phyloP scores from a whole-genome alignment of 2,888 invertebrate species.

The Rosalia funebris region DNA sequence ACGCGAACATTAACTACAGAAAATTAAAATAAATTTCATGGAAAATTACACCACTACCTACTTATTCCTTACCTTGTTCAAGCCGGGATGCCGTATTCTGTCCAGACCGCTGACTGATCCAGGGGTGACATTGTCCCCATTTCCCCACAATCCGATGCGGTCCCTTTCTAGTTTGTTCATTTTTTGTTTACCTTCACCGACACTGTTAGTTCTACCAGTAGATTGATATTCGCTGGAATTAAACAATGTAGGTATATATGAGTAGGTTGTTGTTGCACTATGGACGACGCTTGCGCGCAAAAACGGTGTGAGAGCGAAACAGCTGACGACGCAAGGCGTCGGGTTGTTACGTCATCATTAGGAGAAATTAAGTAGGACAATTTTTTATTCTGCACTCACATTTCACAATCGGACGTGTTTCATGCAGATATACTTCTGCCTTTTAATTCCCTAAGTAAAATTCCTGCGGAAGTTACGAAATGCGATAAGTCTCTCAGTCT shows the following conservation, averaged over 20 bases:
- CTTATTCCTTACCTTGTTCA: constrained; percentile 51
- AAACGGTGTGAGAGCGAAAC: constrained; percentile 3
- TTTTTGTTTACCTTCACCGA: constrained; percentile 24
- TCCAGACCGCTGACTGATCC: constrained; percentile 49
- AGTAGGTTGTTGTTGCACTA: constrained; percentile 4
- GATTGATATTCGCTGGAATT: constrained; percentile 30
- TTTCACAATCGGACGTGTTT: too few species aligned
- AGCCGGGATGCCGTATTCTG: constrained; percentile 46
- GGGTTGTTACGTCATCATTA: constrained; percentile 12
- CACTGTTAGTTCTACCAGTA: constrained; percentile 14
- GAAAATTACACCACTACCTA: not conserved
- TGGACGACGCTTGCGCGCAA: constrained; percentile 23
- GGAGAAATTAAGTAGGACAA: not conserved
- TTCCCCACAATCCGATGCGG: constrained; percentile 52
- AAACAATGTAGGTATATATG: constrained; percentile 31
- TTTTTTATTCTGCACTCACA: too few species aligned
- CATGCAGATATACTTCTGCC: too few species aligned
- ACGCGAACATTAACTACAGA: too few species aligned
- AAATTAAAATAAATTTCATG: too few species aligned
- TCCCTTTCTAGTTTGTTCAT: constrained; percentile 47
- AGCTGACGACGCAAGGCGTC: constrained; percentile 30
- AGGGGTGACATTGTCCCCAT: constrained; percentile 50
- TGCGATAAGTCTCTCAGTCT: too few species aligned
- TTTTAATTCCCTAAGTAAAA: too few species aligned
- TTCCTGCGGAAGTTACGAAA: too few species aligned